Evolutionary conservation across 2,113 vertebrate genomes (phyloP).

Genomic region (Tychaedon coryphoeus): DNA sequence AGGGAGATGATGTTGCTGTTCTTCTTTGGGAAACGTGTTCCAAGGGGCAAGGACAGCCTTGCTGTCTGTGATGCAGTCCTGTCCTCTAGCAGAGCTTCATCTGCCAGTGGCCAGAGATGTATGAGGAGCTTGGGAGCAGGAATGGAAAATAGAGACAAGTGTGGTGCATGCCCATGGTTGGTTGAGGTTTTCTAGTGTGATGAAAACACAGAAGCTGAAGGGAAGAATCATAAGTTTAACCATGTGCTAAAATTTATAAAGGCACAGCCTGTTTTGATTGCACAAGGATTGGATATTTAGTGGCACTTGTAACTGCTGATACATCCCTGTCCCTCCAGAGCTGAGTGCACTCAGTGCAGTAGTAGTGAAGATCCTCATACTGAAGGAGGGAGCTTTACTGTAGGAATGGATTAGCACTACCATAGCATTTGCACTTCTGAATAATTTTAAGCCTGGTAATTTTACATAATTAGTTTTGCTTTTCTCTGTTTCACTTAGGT

Average conservation of each 20-base stretch:
- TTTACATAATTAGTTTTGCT: neutral
- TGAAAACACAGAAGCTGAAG: neutral
- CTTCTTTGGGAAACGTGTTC: fast-evolving
- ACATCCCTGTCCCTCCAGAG: neutral
- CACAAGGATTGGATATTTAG: neutral
- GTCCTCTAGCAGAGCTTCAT: neutral
- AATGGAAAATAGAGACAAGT: neutral
- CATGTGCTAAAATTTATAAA: neutral
- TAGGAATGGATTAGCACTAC: neutral
- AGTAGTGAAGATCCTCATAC: neutral
- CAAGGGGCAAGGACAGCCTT: neutral
- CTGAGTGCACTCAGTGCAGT: neutral
- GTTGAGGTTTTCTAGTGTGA: neutral
- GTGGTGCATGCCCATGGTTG: fast-evolving
- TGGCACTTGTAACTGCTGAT: neutral
- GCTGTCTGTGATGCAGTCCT: neutral
- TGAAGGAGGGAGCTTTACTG: neutral
- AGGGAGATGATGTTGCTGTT: neutral
- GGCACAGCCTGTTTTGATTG: neutral
- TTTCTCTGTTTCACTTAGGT: neutral
- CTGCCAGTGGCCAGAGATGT: neutral
- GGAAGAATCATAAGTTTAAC: neutral
- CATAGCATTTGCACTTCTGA: neutral
- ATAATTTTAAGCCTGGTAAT: neutral
- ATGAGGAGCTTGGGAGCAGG: neutral